Evolutionary conservation across 2,797 vertebrate species (phyloP).

Genomic region (Steatocranus sp.): DNA sequence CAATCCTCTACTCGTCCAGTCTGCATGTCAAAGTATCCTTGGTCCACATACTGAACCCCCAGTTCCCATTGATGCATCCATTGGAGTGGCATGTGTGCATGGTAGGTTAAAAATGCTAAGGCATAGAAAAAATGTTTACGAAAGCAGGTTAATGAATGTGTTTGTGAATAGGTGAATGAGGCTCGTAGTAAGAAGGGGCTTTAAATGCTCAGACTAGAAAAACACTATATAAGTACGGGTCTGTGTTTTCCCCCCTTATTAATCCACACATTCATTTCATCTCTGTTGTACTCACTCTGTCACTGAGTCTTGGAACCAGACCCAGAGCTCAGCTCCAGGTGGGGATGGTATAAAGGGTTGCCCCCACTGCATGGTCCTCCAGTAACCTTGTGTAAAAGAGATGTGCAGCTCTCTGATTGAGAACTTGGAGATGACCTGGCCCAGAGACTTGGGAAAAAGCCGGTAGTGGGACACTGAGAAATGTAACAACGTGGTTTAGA

Average conservation of each 20-base stretch:
- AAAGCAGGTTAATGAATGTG: not conserved
- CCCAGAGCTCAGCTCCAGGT: conserved; percentile 93
- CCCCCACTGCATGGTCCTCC: conserved; percentile 93
- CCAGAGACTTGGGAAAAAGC: conserved; percentile 93
- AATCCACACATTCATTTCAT: not conserved
- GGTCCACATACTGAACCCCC: not conserved
- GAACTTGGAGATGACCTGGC: conserved; percentile 91
- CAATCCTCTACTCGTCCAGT: not conserved
- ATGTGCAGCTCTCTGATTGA: conserved; percentile 92
- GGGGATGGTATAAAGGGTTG: conserved; percentile 89
- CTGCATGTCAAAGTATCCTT: not conserved
- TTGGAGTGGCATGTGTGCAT: not conserved
- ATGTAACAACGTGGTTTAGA: not conserved
- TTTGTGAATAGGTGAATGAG: not conserved
- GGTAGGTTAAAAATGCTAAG: not conserved
- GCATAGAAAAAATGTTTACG: not conserved
- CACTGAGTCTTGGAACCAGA: conserved; percentile 93
- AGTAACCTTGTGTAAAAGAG: conserved; percentile 95
- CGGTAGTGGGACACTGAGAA: conserved; percentile 91
- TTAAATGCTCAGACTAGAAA: not conserved
- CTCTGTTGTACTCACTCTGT: conserved; percentile 81
- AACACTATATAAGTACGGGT: not conserved
- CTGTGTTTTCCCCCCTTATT: accelerated
- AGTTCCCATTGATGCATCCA: not conserved
- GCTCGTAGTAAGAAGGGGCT: accelerated